Conservation (phyloP, 2,113 vertebrate genomes). For the Taurulus bubalis region DNA sequence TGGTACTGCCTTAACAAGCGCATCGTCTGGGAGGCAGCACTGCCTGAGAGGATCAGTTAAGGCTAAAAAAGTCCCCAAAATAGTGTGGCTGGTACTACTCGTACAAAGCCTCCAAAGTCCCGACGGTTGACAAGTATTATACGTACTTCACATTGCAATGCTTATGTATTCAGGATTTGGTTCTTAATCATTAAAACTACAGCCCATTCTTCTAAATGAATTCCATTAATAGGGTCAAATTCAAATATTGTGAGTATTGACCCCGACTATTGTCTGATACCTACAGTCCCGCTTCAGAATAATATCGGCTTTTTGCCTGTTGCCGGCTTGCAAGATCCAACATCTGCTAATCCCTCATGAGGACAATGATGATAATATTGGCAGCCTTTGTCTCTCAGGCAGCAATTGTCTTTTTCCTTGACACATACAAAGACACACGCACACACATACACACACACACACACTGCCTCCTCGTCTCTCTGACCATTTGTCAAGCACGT, state of each 20-base stretch:
- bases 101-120: conserved; percentile 5
- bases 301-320: neutral
- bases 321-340: neutral
- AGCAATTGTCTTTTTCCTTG: conserved; percentile 3
- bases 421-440: neutral
- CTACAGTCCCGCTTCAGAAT: neutral
- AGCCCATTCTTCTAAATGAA: neutral
- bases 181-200: neutral
- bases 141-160: neutral
- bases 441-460: conserved; percentile 18
- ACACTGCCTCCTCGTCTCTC: conserved; percentile 6
- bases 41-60: conserved; percentile 33
- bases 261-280: neutral
- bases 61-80: conserved; percentile 12
- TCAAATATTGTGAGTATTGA: neutral
- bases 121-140: neutral
- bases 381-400: conserved; percentile 26
- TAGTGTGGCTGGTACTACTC: neutral
- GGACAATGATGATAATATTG: conserved; percentile 9
- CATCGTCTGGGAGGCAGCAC: neutral
- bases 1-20: conserved; percentile 13
- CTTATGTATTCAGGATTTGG: neutral
- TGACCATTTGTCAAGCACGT: conserved; percentile 37
- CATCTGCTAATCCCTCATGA: neutral
- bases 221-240: neutral